These are phyloP conservation scores for Phrynocephalus versicolor DNA, from an alignment of 2,113 vertebrate genomes.

Conservation along the genomic window DNA sequence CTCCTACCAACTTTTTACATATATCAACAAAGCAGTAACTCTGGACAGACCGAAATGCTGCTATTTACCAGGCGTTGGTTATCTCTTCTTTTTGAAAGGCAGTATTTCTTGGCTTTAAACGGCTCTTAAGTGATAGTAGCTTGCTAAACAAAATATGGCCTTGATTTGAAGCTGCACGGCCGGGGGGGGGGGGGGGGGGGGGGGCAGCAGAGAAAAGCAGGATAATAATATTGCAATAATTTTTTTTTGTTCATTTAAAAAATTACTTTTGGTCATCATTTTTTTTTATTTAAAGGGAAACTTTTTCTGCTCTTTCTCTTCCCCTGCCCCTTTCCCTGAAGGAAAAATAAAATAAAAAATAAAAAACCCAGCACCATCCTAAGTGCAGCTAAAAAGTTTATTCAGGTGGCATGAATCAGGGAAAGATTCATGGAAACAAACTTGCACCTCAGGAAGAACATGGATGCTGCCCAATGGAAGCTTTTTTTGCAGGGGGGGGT, in stretches of 20 bases:
- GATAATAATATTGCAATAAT: not conserved
- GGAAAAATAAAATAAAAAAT: constrained; percentile 8
- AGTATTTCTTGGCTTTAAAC: constrained; percentile 42
- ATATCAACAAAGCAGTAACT: constrained; percentile 32
- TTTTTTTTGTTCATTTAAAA: constrained; percentile 17
- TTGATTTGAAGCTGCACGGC: constrained; percentile 49
- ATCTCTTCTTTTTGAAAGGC: constrained; percentile 41
- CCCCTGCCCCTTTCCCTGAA: not conserved
- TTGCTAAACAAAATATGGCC: constrained; percentile 20
- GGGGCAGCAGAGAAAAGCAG: too few species aligned
- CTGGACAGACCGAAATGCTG: not conserved
- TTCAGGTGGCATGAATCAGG: constrained; percentile 88
- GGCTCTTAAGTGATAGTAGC: constrained; percentile 51
- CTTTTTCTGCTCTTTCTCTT: constrained; percentile 29
- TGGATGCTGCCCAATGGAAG: constrained; percentile 58
- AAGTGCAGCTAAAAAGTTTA: constrained; percentile 81
- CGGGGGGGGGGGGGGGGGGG: constrained; percentile 23
- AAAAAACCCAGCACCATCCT: constrained; percentile 64
- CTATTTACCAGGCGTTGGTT: constrained; percentile 36
- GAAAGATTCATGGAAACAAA: constrained; percentile 78
- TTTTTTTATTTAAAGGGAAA: constrained; percentile 43
- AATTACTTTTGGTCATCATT: constrained; percentile 60
- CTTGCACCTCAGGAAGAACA: constrained; percentile 73
- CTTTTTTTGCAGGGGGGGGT: constrained; percentile 37
- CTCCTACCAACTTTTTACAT: constrained; percentile 32